These are phyloP conservation scores for Heptranchias perlo DNA, from an alignment of 2,113 vertebrate genomes.

Conservation along the genomic window DNA sequence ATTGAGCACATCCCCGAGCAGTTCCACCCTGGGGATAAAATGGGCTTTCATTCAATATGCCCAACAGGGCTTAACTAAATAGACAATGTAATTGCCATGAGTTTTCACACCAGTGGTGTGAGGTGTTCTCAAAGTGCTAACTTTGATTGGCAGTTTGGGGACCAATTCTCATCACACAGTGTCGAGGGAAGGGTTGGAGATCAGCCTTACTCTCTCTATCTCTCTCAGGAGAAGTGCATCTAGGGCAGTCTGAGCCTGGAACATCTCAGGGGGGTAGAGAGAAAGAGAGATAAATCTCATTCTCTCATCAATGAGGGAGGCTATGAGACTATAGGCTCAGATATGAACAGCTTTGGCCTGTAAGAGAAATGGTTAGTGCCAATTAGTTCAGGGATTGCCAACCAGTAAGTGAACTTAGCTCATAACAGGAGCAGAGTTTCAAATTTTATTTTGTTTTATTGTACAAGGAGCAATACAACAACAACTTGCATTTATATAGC, in stretches of 20 bases:
- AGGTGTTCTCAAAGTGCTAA: background rate
- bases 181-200: background rate
- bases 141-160: background rate
- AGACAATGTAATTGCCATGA: background rate
- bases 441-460: background rate
- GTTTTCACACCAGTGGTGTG: background rate
- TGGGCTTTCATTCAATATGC: background rate
- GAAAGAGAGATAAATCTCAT: background rate
- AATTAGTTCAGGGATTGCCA: no score
- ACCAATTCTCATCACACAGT: background rate
- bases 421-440: background rate
- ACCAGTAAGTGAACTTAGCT: no score
- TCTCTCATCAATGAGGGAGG: background rate
- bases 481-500: background rate
- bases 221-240: background rate
- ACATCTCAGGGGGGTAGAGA: background rate
- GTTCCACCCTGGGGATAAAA: background rate
- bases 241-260: background rate
- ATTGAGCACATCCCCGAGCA: background rate
- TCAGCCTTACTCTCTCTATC: background rate
- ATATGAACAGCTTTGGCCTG: background rate
- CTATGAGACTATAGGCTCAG: background rate
- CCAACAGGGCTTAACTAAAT: background rate
- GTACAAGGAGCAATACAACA: no score
- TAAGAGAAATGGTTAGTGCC: no score